A percentile compares a stretch with the other conserved stretches of the same genome.
phyloP scores from a whole-genome alignment of 2,888 invertebrate species.

The Leucophenga montana region DNA sequence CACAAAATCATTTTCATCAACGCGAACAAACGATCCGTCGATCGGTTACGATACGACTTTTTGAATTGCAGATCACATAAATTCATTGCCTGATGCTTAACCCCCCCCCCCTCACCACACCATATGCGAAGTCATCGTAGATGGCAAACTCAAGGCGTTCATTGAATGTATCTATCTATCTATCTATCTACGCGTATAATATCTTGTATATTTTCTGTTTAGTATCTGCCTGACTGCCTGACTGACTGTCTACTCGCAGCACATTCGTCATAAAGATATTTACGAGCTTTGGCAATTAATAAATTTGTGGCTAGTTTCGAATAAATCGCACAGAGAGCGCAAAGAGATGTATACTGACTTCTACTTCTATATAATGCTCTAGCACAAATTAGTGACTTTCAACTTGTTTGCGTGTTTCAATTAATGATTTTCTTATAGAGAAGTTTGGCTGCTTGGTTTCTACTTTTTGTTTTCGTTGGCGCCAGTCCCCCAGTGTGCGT shows the following conservation, averaged over 20 bases:
- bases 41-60: neutral
- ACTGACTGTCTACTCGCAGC: conserved; percentile 1
- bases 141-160: too few species aligned
- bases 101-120: too few species aligned
- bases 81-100: conserved; percentile 33
- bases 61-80: conserved; percentile 38
- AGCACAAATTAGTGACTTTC: too few species aligned
- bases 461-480: neutral
- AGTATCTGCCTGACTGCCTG: neutral
- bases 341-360: too few species aligned
- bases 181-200: neutral
- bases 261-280: conserved; percentile 69
- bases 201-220: neutral
- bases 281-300: conserved; percentile 67
- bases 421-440: too few species aligned
- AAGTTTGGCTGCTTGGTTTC: too few species aligned
- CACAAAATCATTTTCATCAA: conserved; percentile 17
- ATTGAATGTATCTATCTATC: neutral
- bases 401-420: too few species aligned
- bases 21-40: neutral
- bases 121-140: neutral
- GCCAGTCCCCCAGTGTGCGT: conserved; percentile 14
- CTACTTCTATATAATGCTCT: too few species aligned
- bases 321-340: conserved; percentile 46
- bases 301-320: conserved; percentile 64